phyloP scores from a whole-genome alignment of 2,113 vertebrate genomes.

The Himantopus leucocephalus region DNA sequence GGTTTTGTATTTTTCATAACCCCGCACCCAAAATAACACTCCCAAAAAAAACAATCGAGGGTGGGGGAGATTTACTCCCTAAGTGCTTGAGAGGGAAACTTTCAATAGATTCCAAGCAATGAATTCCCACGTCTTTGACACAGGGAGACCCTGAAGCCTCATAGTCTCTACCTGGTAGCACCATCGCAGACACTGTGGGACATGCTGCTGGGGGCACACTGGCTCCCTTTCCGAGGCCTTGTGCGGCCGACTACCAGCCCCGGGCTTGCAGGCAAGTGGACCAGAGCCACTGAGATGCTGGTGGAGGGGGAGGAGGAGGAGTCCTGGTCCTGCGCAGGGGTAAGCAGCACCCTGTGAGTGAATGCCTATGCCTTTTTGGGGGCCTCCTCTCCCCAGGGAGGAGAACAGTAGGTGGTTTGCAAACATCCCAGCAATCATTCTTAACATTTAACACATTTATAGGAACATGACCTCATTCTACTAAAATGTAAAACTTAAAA shows the following conservation, averaged over 20 bases:
- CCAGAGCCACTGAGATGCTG: neutral
- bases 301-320: neutral
- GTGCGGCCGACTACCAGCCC: neutral
- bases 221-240: neutral
- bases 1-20: neutral
- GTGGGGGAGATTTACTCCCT: neutral
- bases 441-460: constrained; percentile 1
- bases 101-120: neutral
- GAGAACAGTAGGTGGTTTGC: neutral
- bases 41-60: fast-evolving
- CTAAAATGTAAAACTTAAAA: constrained; percentile 34
- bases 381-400: neutral
- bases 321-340: neutral
- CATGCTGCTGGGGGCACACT: fast-evolving
- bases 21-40: neutral
- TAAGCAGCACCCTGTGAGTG: neutral
- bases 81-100: neutral
- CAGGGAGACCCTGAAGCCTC: neutral
- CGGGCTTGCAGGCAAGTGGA: neutral
- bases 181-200: neutral
- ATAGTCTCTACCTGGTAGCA: neutral
- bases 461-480: constrained; percentile 21
- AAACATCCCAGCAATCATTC: neutral
- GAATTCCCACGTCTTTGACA: neutral
- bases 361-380: neutral